phyloP scores from a whole-genome alignment of 2,888 invertebrate genomes.

The Diogma glabrata region DNA sequence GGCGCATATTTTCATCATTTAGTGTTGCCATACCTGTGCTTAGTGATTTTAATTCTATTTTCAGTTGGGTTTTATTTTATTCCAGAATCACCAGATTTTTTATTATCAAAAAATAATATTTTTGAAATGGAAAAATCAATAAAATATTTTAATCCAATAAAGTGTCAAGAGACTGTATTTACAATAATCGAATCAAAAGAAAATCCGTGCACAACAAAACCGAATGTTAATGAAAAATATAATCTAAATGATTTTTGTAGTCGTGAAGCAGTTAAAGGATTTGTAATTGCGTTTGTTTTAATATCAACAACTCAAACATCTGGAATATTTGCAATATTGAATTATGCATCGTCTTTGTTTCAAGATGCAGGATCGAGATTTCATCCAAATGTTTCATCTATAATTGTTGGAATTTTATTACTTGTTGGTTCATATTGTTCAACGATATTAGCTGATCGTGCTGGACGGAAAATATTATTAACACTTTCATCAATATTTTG shows the following conservation, averaged over 20 bases:
- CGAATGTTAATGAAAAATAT: background rate
- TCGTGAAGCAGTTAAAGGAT: constrained; percentile 25
- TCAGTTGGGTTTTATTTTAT: constrained; percentile 26
- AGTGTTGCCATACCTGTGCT: constrained; percentile 25
- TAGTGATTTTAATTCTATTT: constrained; percentile 25
- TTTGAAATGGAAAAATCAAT: constrained; percentile 30
- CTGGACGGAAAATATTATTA: constrained; percentile 27
- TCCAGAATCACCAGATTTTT: constrained; percentile 32
- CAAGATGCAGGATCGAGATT: constrained; percentile 29
- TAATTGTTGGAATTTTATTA: constrained; percentile 32
- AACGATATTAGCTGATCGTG: constrained; percentile 30
- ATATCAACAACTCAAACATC: constrained; percentile 30
- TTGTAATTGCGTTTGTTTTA: constrained; percentile 28
- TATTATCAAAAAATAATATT: constrained; percentile 24
- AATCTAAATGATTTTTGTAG: constrained; percentile 21
- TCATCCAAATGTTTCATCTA: constrained; percentile 28
- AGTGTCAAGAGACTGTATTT: background rate
- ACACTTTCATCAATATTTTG: constrained; percentile 28
- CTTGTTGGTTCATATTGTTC: constrained; percentile 30
- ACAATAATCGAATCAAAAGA: background rate
- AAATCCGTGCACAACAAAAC: constrained; percentile 1
- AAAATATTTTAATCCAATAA: constrained; percentile 24
- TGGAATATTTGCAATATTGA: constrained; percentile 33
- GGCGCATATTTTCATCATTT: constrained; percentile 27
- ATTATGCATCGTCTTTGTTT: constrained; percentile 32